These are phyloP conservation scores for Rhamphomyia laevipes DNA, from an alignment of 2,888 invertebrate species.

Conservation along the genomic window DNA sequence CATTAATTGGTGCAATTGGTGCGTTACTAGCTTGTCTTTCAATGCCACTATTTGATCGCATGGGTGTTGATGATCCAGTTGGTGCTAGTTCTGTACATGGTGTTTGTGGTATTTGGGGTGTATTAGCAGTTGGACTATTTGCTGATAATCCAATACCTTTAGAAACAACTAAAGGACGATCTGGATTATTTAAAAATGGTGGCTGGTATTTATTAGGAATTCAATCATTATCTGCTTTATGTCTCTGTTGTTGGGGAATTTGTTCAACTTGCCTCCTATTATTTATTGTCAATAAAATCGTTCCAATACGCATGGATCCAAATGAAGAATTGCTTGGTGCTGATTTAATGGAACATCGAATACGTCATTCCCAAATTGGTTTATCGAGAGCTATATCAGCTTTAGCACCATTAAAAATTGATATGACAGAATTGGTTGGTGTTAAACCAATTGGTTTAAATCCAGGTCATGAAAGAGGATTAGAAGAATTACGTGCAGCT, in stretches of 20 bases:
- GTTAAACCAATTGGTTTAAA: slow-evolving; percentile 47
- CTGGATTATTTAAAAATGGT: slow-evolving; percentile 70
- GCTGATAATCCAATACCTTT: slow-evolving; percentile 74
- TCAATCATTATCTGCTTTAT: slow-evolving; percentile 60
- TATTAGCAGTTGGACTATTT: slow-evolving; percentile 78
- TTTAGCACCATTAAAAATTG: slow-evolving; percentile 49
- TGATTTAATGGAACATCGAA: slow-evolving; percentile 76
- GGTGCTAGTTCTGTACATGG: slow-evolving; percentile 80
- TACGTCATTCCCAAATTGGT: slow-evolving; percentile 55
- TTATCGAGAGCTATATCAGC: slow-evolving; percentile 65
- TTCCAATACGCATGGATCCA: slow-evolving; percentile 75
- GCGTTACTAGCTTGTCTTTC: slow-evolving; percentile 56
- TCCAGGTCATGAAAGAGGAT: slow-evolving; percentile 44
- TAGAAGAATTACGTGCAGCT: slow-evolving; percentile 30
- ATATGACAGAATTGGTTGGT: slow-evolving; percentile 28
- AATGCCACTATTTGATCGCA: slow-evolving; percentile 63
- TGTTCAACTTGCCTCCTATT: slow-evolving; percentile 57
- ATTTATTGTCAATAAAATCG: slow-evolving; percentile 63
- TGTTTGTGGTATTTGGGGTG: slow-evolving; percentile 64
- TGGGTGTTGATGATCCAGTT: slow-evolving; percentile 73
- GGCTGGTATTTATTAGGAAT: slow-evolving; percentile 80
- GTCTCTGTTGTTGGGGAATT: slow-evolving; percentile 63
- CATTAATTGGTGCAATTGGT: slow-evolving; percentile 71
- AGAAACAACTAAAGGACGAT: slow-evolving; percentile 64
- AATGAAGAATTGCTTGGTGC: slow-evolving; percentile 81